Evolutionary conservation across 2,113 vertebrate species (phyloP), one percentile per base, ranked within the genome.

Genomic region (Callopanchax toddi): DNA sequence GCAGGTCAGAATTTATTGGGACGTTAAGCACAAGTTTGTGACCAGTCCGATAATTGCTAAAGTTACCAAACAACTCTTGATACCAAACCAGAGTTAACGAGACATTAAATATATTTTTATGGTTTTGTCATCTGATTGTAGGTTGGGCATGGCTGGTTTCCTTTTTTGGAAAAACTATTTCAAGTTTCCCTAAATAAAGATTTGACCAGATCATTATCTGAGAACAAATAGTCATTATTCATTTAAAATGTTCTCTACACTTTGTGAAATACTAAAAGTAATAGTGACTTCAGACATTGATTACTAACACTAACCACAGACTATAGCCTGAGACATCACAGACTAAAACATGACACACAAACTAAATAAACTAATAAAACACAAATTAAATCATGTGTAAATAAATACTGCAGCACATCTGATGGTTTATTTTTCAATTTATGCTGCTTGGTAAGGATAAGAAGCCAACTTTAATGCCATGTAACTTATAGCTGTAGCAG

Each of bases 31-130:
- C 48, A 16, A 22, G 7, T 51, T 39, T 76, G 50, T 74, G 61
- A 60, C 39, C 37, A 3, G 45, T 61, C 42, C 42, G 67, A 72
- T 75, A 74, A 74, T 68, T 74, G 44, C 36, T 64, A 11, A 59
- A 21, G 67, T 67, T 63, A 39, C 56, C 39, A 45, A 34, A 58
- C 45, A 50, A 53, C 56, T 63, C 3, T n/a, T 49, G 45, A 69
- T 42, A 44, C 20, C 13, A 39, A 53, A 29, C n/a, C 29, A 9
- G 12, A 66, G 43, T 54, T 56, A 50, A 54, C 63, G 59, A 56
- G n/a, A 55, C 23, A 15, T 56, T 56, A 37, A 46, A 51, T 21
- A n/a, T n/a, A n/a, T 36, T 49, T 53, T 62, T 55, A 23, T 11
- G 53, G 3, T 1, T 53, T 29, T 23, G 66, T 57, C 9, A 71